These are phyloP conservation scores for Leuctra nigra DNA, from an alignment of 2,888 invertebrate species.

Conservation along the genomic window DNA sequence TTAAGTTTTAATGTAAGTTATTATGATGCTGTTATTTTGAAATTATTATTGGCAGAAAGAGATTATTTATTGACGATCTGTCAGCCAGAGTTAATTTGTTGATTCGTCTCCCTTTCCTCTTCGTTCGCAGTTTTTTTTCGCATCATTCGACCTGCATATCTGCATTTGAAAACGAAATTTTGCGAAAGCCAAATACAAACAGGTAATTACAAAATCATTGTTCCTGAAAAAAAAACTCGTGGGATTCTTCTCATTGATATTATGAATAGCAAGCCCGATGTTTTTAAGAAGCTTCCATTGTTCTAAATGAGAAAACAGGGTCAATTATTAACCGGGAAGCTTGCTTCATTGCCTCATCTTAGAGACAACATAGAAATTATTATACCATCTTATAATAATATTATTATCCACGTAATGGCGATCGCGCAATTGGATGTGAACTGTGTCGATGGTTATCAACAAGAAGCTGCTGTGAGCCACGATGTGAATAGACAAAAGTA, in stretches of 20 bases:
- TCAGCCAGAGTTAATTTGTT: no score
- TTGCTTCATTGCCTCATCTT: constrained; percentile 8
- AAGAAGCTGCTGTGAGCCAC: constrained; percentile 6
- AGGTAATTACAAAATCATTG: no score
- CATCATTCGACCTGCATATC: no score
- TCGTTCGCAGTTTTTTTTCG: no score
- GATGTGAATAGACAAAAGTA: constrained; percentile 15
- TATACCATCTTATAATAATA: constrained; percentile 3
- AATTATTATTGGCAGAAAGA: no score
- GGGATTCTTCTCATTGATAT: constrained; percentile 6
- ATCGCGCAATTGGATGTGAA: constrained; percentile 17
- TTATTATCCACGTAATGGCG: neutral
- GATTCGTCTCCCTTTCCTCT: no score
- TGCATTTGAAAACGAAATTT: no score
- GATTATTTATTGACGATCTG: no score
- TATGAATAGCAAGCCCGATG: neutral
- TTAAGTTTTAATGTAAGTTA: no score
- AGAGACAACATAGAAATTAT: neutral
- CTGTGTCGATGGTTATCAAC: constrained; percentile 9
- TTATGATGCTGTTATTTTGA: no score
- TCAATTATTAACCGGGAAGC: constrained; percentile 19
- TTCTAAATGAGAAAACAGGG: constrained; percentile 11
- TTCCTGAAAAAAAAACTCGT: neutral
- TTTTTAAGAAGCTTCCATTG: constrained; percentile 16
- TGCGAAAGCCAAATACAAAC: no score